Percentiles rank a stretch among this genome's conserved stretches.
These are phyloP conservation scores for Argya squamiceps DNA, from an alignment of 2,797 vertebrate genomes.

Conservation along the genomic window DNA sequence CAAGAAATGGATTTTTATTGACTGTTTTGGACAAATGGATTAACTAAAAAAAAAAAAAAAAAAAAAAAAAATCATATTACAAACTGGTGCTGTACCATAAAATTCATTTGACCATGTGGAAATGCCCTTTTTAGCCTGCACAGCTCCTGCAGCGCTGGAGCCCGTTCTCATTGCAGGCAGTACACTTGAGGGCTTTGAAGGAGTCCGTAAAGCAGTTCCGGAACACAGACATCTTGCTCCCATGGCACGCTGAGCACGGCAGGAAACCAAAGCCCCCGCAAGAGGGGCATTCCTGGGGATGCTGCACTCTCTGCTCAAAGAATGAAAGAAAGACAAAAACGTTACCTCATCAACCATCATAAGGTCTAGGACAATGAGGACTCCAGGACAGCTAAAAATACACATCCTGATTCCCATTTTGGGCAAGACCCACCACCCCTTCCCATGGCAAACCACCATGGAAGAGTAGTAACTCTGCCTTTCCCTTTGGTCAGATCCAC, in stretches of 20 bases:
- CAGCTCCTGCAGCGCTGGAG: constrained; percentile 92
- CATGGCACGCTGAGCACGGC: constrained; percentile 96
- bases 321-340: background rate
- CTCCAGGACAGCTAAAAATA: background rate
- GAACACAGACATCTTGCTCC: constrained; percentile 99
- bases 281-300: constrained; percentile 87
- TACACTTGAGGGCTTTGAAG: constrained; percentile 98
- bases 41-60: background rate
- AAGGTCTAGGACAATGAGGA: background rate
- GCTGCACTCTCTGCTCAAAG: constrained; percentile 88
- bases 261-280: constrained; percentile 96
- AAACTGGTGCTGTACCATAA: constrained; percentile 47
- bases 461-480: background rate
- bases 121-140: constrained; percentile 53
- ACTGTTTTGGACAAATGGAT: constrained; percentile 41
- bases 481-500: background rate
- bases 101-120: background rate
- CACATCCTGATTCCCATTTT: background rate
- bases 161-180: constrained; percentile 96
- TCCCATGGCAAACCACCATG: background rate
- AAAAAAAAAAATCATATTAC: constrained; percentile 35
- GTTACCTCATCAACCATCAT: background rate
- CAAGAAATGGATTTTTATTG: constrained; percentile 75
- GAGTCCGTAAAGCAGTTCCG: constrained; percentile 99
- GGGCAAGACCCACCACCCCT: background rate